Percentiles rank a stretch among this genome's conserved stretches.
phyloP scores from a whole-genome alignment of 2,797 vertebrate species.

The Thripadectes ignobilis region DNA sequence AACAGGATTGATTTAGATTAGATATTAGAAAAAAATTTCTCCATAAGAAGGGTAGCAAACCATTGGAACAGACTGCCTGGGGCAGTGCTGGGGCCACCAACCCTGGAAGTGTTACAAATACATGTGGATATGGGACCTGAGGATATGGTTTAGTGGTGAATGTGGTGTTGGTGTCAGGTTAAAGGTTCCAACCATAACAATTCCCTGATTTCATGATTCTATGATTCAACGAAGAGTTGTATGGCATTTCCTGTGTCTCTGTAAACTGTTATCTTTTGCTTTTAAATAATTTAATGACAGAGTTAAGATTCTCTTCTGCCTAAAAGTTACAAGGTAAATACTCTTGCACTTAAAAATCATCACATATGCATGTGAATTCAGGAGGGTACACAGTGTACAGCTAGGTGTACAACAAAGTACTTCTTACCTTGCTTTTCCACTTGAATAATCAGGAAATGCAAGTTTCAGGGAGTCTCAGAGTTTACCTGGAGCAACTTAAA shows the following conservation, averaged over 20 bases:
- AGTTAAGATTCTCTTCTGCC: not conserved
- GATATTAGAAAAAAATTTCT: not conserved
- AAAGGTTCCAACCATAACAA: fast-evolving
- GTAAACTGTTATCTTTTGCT: not conserved
- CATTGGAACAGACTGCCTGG: no score
- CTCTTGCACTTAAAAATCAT: not conserved
- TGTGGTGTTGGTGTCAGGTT: fast-evolving
- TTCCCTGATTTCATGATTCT: not conserved
- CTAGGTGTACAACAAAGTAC: not conserved
- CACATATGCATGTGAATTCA: not conserved
- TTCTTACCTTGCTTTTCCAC: not conserved
- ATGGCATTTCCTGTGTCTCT: not conserved
- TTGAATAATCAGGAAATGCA: not conserved
- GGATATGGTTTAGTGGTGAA: not conserved
- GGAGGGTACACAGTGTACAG: fast-evolving
- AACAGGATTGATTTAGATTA: fast-evolving
- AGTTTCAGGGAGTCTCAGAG: not conserved
- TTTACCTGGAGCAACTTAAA: not conserved
- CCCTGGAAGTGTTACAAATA: not conserved
- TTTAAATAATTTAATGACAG: not conserved
- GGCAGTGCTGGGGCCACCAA: not conserved
- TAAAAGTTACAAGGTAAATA: not conserved
- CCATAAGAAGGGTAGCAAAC: not conserved
- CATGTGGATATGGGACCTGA: not conserved
- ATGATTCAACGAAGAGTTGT: not conserved